Evolutionary conservation across 2,113 vertebrate genomes (phyloP).

Genomic region (Plectropomus leopardus): DNA sequence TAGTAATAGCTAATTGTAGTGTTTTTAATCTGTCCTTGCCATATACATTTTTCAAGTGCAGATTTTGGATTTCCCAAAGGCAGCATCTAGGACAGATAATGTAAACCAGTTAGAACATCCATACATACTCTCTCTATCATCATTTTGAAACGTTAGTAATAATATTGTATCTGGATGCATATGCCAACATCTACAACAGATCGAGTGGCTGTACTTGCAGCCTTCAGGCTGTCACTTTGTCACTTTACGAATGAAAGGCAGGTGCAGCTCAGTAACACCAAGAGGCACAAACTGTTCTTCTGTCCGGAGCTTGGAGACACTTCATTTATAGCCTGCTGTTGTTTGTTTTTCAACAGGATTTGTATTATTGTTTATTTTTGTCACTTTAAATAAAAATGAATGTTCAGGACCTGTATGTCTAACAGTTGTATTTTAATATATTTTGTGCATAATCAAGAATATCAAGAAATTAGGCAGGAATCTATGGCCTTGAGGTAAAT

Average conservation of each 20-base stretch:
- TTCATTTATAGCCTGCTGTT: conserved; percentile 12
- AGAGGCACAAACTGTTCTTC: conserved; percentile 28
- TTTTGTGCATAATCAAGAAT: neutral
- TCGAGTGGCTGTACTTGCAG: conserved; percentile 11
- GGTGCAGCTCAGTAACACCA: conserved; percentile 29
- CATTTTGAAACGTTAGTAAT: too few species aligned
- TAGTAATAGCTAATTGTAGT: too few species aligned
- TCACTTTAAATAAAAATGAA: neutral
- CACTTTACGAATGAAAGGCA: conserved; percentile 48
- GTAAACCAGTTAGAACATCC: too few species aligned
- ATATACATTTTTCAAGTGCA: too few species aligned
- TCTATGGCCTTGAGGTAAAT: neutral
- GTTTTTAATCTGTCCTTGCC: too few species aligned
- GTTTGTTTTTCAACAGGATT: conserved; percentile 1
- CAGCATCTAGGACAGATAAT: too few species aligned
- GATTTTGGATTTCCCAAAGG: too few species aligned
- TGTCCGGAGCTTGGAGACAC: neutral
- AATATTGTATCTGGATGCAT: neutral
- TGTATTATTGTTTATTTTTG: conserved; percentile 18
- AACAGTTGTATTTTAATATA: neutral
- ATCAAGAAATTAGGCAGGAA: too few species aligned
- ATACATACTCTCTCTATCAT: too few species aligned
- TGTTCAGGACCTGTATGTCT: neutral
- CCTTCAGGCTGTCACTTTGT: conserved; percentile 46
- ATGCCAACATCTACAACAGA: conserved; percentile 8